Conservation (phyloP, 2,888 invertebrate genomes). For the Atethmia centrago region DNA sequence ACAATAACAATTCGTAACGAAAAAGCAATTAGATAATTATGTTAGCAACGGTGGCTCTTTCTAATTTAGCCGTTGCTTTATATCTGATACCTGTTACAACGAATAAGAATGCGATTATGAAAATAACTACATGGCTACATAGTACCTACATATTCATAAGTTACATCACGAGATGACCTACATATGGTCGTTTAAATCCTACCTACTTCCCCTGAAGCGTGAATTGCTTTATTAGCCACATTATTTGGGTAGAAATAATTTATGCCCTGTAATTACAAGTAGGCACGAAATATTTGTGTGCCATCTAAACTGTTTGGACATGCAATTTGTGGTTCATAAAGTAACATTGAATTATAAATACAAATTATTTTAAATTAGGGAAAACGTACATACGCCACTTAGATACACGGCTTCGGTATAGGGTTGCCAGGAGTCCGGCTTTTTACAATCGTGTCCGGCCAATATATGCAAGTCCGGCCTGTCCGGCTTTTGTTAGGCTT, state of each 20-base stretch:
- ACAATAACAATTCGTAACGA: constrained; percentile 65
- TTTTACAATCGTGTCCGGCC: too few relatives aligned
- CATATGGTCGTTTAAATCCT: constrained; percentile 74
- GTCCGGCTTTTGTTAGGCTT: too few relatives aligned
- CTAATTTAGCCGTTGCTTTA: constrained; percentile 70
- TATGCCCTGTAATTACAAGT: constrained; percentile 65
- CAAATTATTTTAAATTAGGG: constrained; percentile 13
- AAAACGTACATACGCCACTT: constrained; percentile 14
- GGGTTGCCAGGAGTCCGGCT: too few relatives aligned
- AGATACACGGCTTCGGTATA: neutral
- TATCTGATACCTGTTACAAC: constrained; percentile 74
- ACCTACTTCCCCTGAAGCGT: constrained; percentile 77
- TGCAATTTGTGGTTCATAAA: constrained; percentile 46
- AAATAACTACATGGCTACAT: constrained; percentile 79
- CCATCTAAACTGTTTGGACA: constrained; percentile 55
- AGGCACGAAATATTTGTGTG: constrained; percentile 57
- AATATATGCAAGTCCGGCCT: too few relatives aligned
- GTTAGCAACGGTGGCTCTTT: constrained; percentile 58
- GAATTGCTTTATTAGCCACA: constrained; percentile 75
- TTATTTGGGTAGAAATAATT: constrained; percentile 69
- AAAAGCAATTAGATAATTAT: constrained; percentile 63
- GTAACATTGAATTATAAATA: constrained; percentile 19
- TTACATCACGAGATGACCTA: constrained; percentile 82
- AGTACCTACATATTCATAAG: constrained; percentile 75
- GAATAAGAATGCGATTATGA: constrained; percentile 82